Evolutionary conservation across 1,140 invertebrate species (phyloP).

Genomic region (Dinoponera quadriceps): DNA sequence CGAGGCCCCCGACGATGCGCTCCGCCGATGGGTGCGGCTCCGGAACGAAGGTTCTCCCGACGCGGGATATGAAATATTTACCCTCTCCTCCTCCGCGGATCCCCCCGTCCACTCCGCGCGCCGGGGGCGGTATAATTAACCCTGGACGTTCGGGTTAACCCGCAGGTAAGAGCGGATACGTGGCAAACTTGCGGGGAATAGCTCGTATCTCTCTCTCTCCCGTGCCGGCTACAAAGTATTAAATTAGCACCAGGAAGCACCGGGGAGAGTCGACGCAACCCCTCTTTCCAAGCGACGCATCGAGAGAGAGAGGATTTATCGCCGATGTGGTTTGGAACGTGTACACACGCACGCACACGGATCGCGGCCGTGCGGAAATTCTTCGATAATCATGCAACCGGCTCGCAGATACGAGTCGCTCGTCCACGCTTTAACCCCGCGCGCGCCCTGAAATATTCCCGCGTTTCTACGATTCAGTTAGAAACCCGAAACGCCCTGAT

Average conservation of each 20-base stretch:
- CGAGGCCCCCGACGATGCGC: constrained; percentile 40
- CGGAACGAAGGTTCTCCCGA: constrained; percentile 27
- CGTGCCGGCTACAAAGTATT: constrained; percentile 56
- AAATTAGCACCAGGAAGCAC: constrained; percentile 62
- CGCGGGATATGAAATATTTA: constrained; percentile 67
- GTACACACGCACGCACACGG: too few species aligned
- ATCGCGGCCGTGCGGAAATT: constrained; percentile 26
- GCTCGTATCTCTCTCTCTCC: constrained; percentile 40
- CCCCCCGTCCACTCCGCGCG: too few species aligned
- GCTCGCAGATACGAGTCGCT: constrained; percentile 40
- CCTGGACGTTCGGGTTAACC: constrained; percentile 66
- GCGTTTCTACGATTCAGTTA: too few species aligned
- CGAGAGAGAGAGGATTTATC: constrained; percentile 44
- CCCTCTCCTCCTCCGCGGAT: not conserved
- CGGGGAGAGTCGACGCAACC: constrained; percentile 26
- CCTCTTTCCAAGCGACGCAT: constrained; percentile 45
- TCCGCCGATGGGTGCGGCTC: constrained; percentile 64
- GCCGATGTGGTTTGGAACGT: constrained; percentile 47
- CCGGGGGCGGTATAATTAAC: constrained; percentile 68
- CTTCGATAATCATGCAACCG: constrained; percentile 37
- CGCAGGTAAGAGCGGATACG: constrained; percentile 61
- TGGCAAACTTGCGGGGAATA: constrained; percentile 45
- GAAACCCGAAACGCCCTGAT: too few species aligned
- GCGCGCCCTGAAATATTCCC: constrained; percentile 40
- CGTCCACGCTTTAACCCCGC: constrained; percentile 48